phyloP scores from a whole-genome alignment of 2,113 vertebrate species.

The Caranx melampygus region DNA sequence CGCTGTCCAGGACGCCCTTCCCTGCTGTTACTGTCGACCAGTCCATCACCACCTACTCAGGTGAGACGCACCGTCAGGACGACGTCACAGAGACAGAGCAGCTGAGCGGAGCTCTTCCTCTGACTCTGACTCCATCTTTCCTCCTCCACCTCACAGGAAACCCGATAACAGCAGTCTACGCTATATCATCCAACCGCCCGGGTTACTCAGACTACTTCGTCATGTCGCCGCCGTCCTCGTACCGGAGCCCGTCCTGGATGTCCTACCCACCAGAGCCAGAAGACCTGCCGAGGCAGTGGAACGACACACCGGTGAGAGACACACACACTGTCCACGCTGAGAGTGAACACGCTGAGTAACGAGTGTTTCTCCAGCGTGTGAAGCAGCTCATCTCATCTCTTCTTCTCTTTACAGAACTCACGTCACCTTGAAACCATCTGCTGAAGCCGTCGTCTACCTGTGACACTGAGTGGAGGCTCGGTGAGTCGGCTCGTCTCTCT shows the following conservation, averaged over 20 bases:
- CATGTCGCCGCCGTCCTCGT: constrained; percentile 92
- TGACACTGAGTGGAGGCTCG: constrained; percentile 59
- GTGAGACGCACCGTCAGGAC: constrained; percentile 63
- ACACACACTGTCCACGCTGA: accelerated
- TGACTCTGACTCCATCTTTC: background rate
- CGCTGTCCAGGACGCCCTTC: constrained; percentile 89
- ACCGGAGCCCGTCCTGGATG: constrained; percentile 97
- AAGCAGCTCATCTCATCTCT: background rate
- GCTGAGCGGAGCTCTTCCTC: background rate
- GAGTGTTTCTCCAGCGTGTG: background rate
- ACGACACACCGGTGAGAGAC: constrained; percentile 84
- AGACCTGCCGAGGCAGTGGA: constrained; percentile 94
- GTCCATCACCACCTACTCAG: constrained; percentile 94
- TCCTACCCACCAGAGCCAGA: constrained; percentile 93
- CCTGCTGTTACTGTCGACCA: constrained; percentile 92
- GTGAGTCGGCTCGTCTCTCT: constrained; percentile 53
- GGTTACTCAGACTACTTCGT: constrained; percentile 96
- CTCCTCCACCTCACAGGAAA: constrained; percentile 85
- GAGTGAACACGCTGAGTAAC: background rate
- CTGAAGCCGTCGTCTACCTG: constrained; percentile 64
- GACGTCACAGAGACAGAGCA: background rate
- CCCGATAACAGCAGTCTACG: constrained; percentile 96
- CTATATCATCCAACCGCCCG: constrained; percentile 95
- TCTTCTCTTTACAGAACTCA: constrained; percentile 76
- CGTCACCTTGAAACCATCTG: constrained; percentile 87